Evolutionary conservation across 2,888 invertebrate species (phyloP).

Genomic region (Tortrix viridana): DNA sequence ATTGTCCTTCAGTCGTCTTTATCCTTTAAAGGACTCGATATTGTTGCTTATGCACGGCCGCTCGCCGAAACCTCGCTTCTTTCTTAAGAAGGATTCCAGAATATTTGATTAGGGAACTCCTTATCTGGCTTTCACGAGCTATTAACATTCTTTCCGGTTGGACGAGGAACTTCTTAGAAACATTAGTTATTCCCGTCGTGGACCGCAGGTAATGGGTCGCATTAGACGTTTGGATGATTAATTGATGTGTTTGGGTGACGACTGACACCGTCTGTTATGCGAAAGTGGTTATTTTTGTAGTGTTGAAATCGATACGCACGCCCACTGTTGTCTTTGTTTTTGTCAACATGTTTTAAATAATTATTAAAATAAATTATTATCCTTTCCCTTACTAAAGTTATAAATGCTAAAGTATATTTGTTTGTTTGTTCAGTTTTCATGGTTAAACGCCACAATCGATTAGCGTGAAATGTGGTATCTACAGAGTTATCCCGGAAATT

Average conservation of each 20-base stretch:
- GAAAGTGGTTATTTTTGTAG: not conserved
- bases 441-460: no score
- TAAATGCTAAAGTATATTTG: no score
- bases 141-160: constrained; percentile 65
- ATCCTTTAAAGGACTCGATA: constrained; percentile 75
- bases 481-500: no score
- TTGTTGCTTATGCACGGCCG: constrained; percentile 74
- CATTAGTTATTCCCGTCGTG: constrained; percentile 40
- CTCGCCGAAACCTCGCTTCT: constrained; percentile 57
- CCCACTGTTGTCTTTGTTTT: no score
- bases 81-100: constrained; percentile 72
- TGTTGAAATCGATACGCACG: not conserved
- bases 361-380: no score
- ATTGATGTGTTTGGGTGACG: constrained; percentile 28
- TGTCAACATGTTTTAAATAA: no score
- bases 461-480: no score
- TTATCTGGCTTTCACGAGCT: constrained; percentile 71
- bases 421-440: no score
- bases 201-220: constrained; percentile 31
- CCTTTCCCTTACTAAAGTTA: no score
- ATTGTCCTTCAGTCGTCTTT: constrained; percentile 69
- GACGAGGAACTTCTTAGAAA: constrained; percentile 57
- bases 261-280: not conserved
- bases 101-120: constrained; percentile 77
- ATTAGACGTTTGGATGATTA: constrained; percentile 32